Conservation (phyloP, 2,113 vertebrate genomes). For the Syrmaticus mikado region DNA sequence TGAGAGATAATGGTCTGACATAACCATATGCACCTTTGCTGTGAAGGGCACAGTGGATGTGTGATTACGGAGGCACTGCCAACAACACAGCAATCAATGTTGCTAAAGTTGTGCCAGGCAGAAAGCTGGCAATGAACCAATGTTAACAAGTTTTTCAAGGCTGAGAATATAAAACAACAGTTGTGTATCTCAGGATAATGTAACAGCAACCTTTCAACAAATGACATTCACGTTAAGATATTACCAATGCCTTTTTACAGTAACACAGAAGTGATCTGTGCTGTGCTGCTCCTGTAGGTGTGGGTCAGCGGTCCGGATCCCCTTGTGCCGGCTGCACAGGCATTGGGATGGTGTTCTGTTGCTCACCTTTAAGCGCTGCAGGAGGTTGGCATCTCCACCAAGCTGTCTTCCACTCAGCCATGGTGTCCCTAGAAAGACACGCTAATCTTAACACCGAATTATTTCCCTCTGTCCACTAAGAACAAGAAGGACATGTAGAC, state of each 20-base stretch:
- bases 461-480: background rate
- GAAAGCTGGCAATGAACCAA: background rate
- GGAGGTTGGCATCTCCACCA: background rate
- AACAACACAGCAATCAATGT: background rate
- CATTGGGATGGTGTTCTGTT: background rate
- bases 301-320: background rate
- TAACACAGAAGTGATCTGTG: background rate
- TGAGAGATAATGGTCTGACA: background rate
- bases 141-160: background rate
- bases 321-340: background rate
- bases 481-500: background rate
- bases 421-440: background rate
- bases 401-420: background rate
- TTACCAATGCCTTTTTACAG: background rate
- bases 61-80: background rate
- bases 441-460: background rate
- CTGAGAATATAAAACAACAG: background rate
- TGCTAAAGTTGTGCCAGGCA: background rate
- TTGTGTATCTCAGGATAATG: background rate
- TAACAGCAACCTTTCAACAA: background rate
- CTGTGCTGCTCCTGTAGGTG: background rate
- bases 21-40: background rate
- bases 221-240: background rate
- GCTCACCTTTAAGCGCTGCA: background rate
- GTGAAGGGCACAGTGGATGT: background rate